Conservation (phyloP, 2,888 invertebrate genomes). For the Acleris holmiana region DNA sequence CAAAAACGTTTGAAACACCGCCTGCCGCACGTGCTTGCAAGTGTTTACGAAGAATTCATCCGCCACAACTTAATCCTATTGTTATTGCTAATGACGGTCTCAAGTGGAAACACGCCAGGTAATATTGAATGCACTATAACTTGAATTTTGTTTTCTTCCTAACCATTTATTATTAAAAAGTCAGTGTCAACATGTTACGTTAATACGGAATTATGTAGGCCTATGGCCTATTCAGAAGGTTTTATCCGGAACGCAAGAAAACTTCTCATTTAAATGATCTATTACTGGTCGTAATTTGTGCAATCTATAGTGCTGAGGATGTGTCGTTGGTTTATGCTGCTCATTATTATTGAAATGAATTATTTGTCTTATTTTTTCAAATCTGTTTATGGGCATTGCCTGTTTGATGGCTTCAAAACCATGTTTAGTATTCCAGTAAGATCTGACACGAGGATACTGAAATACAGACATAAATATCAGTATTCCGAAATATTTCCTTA, state of each 20-base stretch:
- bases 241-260: constrained; percentile 31
- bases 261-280: constrained; percentile 34
- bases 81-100: no score
- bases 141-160: no score
- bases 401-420: constrained; percentile 2
- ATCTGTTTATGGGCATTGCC: constrained; percentile 36
- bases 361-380: constrained; percentile 36
- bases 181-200: no score
- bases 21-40: no score
- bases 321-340: constrained; percentile 24
- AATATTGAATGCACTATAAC: no score
- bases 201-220: no score
- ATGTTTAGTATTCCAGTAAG: constrained; percentile 27
- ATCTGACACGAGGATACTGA: constrained; percentile 35
- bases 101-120: no score
- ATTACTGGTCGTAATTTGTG: constrained; percentile 38
- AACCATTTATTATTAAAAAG: no score
- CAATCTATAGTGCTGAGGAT: constrained; percentile 36
- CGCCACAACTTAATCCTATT: no score
- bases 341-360: constrained; percentile 38
- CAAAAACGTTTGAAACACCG: no score
- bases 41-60: no score
- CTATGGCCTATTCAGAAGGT: no score
- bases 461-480: constrained; percentile 38
- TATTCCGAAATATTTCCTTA: constrained; percentile 39